Percentiles rank a stretch among this genome's conserved stretches.
These are phyloP conservation scores for Parasteatoda lunata DNA, from an alignment of 2,888 invertebrate species.

Conservation along the genomic window DNA sequence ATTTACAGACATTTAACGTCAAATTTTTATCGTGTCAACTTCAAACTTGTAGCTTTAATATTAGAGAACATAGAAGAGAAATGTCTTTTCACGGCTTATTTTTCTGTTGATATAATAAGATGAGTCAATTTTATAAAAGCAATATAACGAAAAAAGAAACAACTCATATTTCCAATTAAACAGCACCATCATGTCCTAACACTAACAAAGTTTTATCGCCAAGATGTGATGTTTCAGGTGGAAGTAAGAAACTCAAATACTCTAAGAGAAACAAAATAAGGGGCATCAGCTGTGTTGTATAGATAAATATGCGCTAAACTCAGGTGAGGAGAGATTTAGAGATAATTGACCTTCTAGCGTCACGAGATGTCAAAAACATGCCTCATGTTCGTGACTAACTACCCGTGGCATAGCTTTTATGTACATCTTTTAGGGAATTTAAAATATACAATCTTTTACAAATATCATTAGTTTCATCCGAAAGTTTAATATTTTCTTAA, in stretches of 20 bases:
- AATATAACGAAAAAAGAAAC: background rate
- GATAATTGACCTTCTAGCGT: conserved; percentile 21
- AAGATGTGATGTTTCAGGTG: conserved; percentile 7
- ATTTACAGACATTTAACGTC: too few relatives aligned
- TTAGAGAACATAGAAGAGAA: too few relatives aligned
- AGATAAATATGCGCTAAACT: conserved; percentile 4
- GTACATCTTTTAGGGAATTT: too few relatives aligned
- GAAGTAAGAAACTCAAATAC: background rate
- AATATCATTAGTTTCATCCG: too few relatives aligned
- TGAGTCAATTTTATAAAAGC: too few relatives aligned
- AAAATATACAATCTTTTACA: too few relatives aligned
- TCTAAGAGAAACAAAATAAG: background rate
- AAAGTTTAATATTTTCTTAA: too few relatives aligned
- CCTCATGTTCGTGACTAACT: background rate
- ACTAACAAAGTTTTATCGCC: background rate
- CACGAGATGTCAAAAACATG: background rate
- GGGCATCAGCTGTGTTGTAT: conserved; percentile 17
- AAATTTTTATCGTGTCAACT: too few relatives aligned
- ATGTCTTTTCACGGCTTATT: too few relatives aligned
- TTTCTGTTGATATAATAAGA: too few relatives aligned
- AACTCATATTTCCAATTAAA: background rate
- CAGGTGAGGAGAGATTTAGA: background rate
- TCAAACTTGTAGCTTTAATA: too few relatives aligned
- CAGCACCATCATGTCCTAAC: background rate
- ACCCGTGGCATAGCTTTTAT: too few relatives aligned